phyloP scores from a whole-genome alignment of 2,113 vertebrate species.

The Syrrhaptes paradoxus region DNA sequence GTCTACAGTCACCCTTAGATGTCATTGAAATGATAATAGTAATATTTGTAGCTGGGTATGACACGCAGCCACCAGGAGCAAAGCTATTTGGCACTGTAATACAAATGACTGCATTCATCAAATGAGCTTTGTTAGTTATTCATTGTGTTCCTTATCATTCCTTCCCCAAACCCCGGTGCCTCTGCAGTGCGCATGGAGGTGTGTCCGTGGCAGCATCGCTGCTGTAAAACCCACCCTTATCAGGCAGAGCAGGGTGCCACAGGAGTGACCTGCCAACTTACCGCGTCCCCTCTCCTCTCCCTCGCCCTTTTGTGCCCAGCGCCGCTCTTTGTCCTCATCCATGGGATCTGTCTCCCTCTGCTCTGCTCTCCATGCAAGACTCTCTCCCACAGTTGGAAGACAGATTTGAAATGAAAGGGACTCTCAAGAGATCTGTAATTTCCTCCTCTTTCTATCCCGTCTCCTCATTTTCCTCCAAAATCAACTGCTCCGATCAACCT shows the following conservation, averaged over 20 bases:
- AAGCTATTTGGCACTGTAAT: slow-evolving; percentile 76
- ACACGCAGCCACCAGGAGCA: slow-evolving; percentile 53
- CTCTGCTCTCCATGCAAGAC: neutral
- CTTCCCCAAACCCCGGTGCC: slow-evolving; percentile 56
- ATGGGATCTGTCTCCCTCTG: slow-evolving; percentile 38
- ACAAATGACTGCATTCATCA: slow-evolving; percentile 80
- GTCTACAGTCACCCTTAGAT: neutral
- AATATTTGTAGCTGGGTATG: slow-evolving; percentile 52
- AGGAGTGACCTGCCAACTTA: slow-evolving; percentile 80
- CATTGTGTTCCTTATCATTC: slow-evolving; percentile 84
- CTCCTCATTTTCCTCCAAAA: slow-evolving; percentile 62
- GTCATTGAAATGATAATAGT: slow-evolving; percentile 47
- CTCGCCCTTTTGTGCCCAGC: slow-evolving; percentile 65
- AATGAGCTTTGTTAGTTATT: slow-evolving; percentile 80
- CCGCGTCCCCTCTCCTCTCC: slow-evolving; percentile 59
- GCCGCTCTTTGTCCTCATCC: slow-evolving; percentile 72
- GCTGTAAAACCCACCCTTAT: slow-evolving; percentile 85
- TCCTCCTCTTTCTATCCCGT: slow-evolving; percentile 12
- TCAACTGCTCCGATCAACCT: slow-evolving; percentile 34
- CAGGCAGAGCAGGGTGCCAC: slow-evolving; percentile 75
- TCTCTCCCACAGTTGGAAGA: slow-evolving; percentile 52
- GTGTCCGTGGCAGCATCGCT: slow-evolving; percentile 71
- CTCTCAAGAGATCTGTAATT: slow-evolving; percentile 32
- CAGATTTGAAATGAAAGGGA: slow-evolving; percentile 20
- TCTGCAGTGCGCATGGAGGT: slow-evolving; percentile 58